Base-by-base conservation (phyloP, 2,888 invertebrate species). In the Amphimallon solstitiale region DNA sequence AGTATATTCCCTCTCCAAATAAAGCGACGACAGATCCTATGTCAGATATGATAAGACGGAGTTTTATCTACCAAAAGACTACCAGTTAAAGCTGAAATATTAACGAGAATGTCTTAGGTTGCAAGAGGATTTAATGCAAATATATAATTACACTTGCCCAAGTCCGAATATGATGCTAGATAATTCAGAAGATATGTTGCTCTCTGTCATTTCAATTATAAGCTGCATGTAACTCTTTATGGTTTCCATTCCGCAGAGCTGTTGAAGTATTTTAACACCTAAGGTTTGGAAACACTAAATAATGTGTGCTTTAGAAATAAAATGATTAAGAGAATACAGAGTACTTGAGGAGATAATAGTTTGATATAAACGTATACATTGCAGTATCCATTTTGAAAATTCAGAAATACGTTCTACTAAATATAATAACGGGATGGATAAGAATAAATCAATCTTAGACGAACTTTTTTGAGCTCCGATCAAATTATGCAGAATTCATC, bases 161-260 rank as follows among this genome's bases (percentile, higher is more conserved):
- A 86, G 79, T 65, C 88, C 88, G 69, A 88, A 84, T 12, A 88
- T 81, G 35, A 88, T 87, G 69, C 88, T 88, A 1, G 85, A 86
- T 5, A 82, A 79, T 0, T 85, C 84, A 0, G 88, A 86, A 0
- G 86, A 84, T 51, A 87, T 79, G 1, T 83, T 84, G 10, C 80
- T 78, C 46, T 84, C 84, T 63, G 85, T 86, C 46, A 86, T 84
- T 49, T 84, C 81, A 61, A 89, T 86, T 68, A 89, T 88, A 29
- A 85, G 84, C 75, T 88, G 87, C 63, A 88, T 82, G 72, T 88
- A 88, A 0, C 87, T 85, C 67, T 87, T 86, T 21, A 88, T 84
- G 0, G 87, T 86, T 2, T 85, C 77, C 19, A 85, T 83, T 4
- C 88, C 88, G 15, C 87, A 87, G 82, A 88, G 85, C 71, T 88